These are phyloP conservation scores for Hemicrepidius hirtus DNA, from an alignment of 2,888 invertebrate species.

Conservation along the genomic window DNA sequence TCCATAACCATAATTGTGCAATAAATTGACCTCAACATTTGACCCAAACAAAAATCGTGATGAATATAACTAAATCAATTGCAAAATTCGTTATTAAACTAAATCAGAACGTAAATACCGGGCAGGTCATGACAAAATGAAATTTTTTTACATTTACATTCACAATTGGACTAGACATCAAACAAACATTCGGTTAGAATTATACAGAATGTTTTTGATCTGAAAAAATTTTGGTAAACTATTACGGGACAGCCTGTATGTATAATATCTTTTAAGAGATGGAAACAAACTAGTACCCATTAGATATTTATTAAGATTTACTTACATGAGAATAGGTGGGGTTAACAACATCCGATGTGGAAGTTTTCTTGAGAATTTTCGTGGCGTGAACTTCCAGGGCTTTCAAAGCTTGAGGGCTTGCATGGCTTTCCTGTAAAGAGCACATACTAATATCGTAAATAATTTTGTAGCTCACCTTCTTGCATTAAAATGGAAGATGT, in stretches of 20 bases:
- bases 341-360: conserved; percentile 45
- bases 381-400: conserved; percentile 65
- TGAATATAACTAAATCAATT: no score
- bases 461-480: conserved; percentile 35
- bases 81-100: not conserved
- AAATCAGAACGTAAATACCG: not conserved
- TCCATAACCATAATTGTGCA: no score
- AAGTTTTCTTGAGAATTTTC: conserved; percentile 64
- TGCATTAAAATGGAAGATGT: conserved; percentile 44
- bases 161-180: conserved; percentile 9
- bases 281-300: not conserved
- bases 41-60: not conserved
- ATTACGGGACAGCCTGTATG: no score
- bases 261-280: no score
- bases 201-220: no score
- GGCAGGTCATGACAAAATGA: conserved; percentile 1
- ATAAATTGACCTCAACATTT: not conserved
- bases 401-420: conserved; percentile 62
- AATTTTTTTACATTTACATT: conserved; percentile 10
- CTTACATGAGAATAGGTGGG: conserved; percentile 47
- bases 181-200: not conserved
- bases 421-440: conserved; percentile 58
- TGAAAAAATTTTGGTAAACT: no score
- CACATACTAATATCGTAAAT: conserved; percentile 44
- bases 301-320: not conserved